These are phyloP conservation scores for Epizoanthus rinbou DNA, from an alignment of 92 coral and sea anemone species.

Conservation along the genomic window DNA sequence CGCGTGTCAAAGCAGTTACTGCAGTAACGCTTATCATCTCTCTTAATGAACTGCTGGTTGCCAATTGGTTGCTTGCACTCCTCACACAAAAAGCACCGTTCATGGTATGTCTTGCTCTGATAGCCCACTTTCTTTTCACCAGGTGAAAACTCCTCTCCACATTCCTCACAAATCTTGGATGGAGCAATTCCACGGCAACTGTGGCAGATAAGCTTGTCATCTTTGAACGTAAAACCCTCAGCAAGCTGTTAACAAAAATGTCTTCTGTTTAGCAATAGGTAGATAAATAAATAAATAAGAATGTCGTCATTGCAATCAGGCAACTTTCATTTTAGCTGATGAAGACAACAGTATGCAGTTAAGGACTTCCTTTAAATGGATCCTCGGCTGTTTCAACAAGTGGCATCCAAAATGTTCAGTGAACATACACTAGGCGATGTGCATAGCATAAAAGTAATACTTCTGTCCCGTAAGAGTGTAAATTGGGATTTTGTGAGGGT, in stretches of 20 bases:
- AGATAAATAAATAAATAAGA: too few species aligned
- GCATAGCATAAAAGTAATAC: too few species aligned
- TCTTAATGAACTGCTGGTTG: constrained; percentile 91
- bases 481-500: too few species aligned
- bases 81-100: constrained; percentile 85
- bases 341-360: too few species aligned
- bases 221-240: constrained; percentile 95
- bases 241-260: constrained; percentile 65
- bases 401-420: too few species aligned
- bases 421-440: too few species aligned
- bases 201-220: constrained; percentile 86
- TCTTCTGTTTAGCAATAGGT: too few species aligned
- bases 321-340: too few species aligned
- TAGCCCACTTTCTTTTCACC: constrained; percentile 98
- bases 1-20: constrained; percentile 81
- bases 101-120: constrained; percentile 92
- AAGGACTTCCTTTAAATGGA: too few species aligned
- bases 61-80: constrained; percentile 95
- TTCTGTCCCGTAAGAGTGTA: too few species aligned
- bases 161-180: constrained; percentile 85
- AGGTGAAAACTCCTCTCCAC: constrained; percentile 81
- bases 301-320: too few species aligned
- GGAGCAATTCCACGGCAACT: constrained; percentile 93
- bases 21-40: constrained; percentile 92
- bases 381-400: too few species aligned